Evolutionary conservation across 92 coral and sea anemone species (phyloP).

Genomic region (Epizoanthus rinbou): DNA sequence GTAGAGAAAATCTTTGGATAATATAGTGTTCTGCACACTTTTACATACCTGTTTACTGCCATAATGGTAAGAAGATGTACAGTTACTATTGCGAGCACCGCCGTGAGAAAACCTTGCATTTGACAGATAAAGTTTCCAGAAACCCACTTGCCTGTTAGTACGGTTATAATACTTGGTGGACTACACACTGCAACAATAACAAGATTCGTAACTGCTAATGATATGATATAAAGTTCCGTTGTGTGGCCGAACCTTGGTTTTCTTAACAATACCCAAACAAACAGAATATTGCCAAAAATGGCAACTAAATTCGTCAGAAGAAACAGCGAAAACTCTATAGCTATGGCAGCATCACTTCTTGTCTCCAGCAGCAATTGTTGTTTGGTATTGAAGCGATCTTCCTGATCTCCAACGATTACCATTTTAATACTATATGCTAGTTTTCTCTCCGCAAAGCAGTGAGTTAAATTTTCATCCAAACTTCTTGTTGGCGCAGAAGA

Average conservation of each 20-base stretch:
- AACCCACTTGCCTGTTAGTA: neutral
- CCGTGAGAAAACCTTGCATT: slow-evolving; percentile 9
- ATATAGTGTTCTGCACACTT: neutral
- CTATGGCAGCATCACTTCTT: neutral
- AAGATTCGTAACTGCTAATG: neutral
- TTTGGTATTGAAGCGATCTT: no score
- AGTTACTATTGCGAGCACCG: slow-evolving; percentile 1
- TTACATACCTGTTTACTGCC: slow-evolving; percentile 21
- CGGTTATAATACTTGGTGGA: neutral
- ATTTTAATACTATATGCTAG: no score
- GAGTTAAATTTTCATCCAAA: no score
- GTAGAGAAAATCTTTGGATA: slow-evolving; percentile 1
- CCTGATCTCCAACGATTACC: no score
- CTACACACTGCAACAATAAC: neutral
- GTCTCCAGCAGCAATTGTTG: no score
- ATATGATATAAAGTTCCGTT: neutral
- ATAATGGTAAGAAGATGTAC: slow-evolving; percentile 9
- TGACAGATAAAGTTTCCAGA: slow-evolving; percentile 14
- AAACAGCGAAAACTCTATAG: neutral
- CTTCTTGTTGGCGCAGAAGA: no score
- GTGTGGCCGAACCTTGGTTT: slow-evolving; percentile 4
- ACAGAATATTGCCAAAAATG: neutral
- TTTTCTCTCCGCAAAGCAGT: no score
- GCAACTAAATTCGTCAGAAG: neutral
- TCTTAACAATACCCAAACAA: neutral